Evolutionary conservation across 2,113 vertebrate species (phyloP).

Genomic region (Deroptyus accipitrinus): DNA sequence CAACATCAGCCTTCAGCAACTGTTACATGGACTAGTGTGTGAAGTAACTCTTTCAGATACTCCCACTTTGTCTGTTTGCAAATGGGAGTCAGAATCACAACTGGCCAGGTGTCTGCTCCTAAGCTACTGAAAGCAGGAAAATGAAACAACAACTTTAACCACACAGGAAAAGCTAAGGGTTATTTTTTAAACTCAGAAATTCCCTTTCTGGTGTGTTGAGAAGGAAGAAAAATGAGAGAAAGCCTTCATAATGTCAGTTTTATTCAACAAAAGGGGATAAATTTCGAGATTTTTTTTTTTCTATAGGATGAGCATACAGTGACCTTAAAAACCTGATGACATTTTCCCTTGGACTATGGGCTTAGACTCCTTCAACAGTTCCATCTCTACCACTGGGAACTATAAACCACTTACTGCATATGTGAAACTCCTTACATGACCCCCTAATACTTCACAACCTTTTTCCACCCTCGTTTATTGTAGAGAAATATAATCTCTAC

Average conservation of each 20-base stretch:
- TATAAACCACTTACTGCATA: not conserved
- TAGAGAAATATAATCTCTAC: not conserved
- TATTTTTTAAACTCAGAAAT: not conserved
- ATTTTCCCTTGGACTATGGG: not conserved
- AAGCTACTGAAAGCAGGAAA: not conserved
- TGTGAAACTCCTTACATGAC: not conserved
- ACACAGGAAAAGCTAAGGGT: not conserved
- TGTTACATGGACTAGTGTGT: rapidly evolving
- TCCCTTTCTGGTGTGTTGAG: not conserved
- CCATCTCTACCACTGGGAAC: not conserved
- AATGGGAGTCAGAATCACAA: not conserved
- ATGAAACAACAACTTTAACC: not conserved
- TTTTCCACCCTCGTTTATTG: rapidly evolving
- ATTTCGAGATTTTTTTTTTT: not conserved
- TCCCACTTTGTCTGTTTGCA: not conserved
- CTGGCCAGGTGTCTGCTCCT: not conserved
- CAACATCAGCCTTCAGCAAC: not conserved
- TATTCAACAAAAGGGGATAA: not conserved
- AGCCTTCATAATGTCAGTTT: not conserved
- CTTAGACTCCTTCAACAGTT: not conserved
- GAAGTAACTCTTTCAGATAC: not conserved
- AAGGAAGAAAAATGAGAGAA: not conserved
- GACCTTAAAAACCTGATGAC: not conserved
- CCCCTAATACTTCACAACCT: not conserved
- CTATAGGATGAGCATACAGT: not conserved